Percentiles rank a stretch among this genome's conserved stretches.
Conservation (phyloP, 1,140 invertebrate species). For the Microplitis demolitor region DNA sequence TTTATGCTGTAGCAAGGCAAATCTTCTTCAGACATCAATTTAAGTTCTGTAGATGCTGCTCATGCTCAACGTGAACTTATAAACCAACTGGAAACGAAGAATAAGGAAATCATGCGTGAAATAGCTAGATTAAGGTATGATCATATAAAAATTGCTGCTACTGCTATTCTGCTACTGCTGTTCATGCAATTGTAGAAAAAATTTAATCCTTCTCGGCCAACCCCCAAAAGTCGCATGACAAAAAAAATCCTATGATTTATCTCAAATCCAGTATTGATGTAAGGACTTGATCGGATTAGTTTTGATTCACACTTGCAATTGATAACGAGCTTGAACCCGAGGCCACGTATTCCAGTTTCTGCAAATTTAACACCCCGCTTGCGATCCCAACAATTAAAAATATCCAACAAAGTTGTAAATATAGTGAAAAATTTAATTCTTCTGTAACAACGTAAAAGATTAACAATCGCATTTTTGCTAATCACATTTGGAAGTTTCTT, state of each 20-base stretch:
- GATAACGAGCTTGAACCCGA: conserved; percentile 30
- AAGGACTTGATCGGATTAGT: conserved; percentile 27
- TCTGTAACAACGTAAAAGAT: conserved; percentile 25
- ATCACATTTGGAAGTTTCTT: conserved; percentile 21
- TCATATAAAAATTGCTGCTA: conserved; percentile 41
- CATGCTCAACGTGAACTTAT: conserved; percentile 91
- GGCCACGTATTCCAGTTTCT: conserved; percentile 27
- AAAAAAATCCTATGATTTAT: conserved; percentile 12
- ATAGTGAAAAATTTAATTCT: conserved; percentile 4
- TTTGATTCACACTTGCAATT: conserved; percentile 24
- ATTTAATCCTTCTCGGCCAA: neutral
- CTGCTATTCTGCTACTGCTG: neutral
- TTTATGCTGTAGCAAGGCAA: conserved; percentile 63
- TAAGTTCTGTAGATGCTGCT: conserved; percentile 77
- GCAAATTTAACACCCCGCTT: conserved; percentile 23
- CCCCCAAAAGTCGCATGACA: conserved; percentile 6
- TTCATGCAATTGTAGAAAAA: neutral
- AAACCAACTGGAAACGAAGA: conserved; percentile 92
- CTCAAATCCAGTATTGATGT: conserved; percentile 21
- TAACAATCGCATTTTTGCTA: conserved; percentile 17
- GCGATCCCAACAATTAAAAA: neutral
- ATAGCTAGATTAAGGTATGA: conserved; percentile 86
- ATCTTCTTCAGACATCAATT: conserved; percentile 76
- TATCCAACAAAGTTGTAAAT: too few species aligned
- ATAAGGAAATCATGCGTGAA: conserved; percentile 96